Conservation (phyloP, 2,113 vertebrate species). For the Xiphophorus maculatus region DNA sequence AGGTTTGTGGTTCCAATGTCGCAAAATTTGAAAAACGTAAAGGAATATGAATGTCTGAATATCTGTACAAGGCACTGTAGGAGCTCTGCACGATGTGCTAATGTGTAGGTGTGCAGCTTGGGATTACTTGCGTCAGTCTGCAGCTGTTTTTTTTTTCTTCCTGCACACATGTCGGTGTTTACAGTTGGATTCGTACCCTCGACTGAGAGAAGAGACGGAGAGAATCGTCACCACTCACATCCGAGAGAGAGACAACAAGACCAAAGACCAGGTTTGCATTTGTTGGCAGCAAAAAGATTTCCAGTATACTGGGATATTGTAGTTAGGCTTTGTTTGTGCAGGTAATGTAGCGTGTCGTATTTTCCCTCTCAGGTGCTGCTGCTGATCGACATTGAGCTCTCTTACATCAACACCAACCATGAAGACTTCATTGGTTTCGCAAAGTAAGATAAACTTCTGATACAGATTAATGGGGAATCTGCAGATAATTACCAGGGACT, state of each 20-base stretch:
- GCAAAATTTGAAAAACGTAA: neutral
- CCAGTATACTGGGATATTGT: neutral
- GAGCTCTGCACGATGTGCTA: neutral
- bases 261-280: conserved; percentile 92
- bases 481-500: too few relatives aligned
- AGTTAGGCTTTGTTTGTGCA: neutral
- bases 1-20: neutral
- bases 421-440: conserved; percentile 99
- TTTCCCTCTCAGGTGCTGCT: conserved; percentile 85
- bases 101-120: conserved; percentile 16
- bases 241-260: conserved; percentile 91
- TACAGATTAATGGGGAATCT: too few relatives aligned
- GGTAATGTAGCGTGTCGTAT: neutral
- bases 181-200: conserved; percentile 91
- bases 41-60: neutral
- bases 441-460: conserved; percentile 82
- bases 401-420: conserved; percentile 99
- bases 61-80: neutral
- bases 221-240: conserved; percentile 93
- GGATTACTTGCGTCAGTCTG: neutral
- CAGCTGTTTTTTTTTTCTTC: conserved; percentile 38
- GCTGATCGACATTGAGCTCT: conserved; percentile 96
- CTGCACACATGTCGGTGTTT: conserved; percentile 9
- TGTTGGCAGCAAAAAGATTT: neutral
- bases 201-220: conserved; percentile 92